These are phyloP conservation scores for Aphelenchoides besseyi DNA, from an alignment of 1,140 invertebrate species.

Conservation along the genomic window DNA sequence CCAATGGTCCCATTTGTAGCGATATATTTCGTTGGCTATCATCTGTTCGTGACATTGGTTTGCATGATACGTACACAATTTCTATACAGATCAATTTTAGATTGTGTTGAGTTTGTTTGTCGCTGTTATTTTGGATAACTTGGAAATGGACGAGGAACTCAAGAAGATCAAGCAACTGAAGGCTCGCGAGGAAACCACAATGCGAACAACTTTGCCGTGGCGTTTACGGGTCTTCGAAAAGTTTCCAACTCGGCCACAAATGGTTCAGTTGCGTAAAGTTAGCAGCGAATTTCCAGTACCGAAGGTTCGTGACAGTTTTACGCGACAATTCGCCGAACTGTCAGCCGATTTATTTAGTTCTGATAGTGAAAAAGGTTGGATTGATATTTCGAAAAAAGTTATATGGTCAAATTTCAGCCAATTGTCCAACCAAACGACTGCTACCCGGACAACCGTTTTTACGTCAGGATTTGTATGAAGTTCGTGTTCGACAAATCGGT, in stretches of 20 bases:
- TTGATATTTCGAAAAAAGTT: neutral
- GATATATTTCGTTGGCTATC: slow-evolving; percentile 96
- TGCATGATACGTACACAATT: slow-evolving; percentile 7
- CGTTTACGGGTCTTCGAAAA: slow-evolving; percentile 93
- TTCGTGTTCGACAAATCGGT: slow-evolving; percentile 47
- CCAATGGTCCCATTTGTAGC: slow-evolving; percentile 86
- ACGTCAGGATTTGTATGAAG: slow-evolving; percentile 23
- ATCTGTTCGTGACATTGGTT: slow-evolving; percentile 89
- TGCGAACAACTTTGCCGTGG: slow-evolving; percentile 86
- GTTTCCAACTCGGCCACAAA: slow-evolving; percentile 96
- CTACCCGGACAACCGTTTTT: slow-evolving; percentile 20
- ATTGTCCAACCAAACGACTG: neutral
- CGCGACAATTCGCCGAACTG: slow-evolving; percentile 84
- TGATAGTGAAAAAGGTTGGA: slow-evolving; percentile 1
- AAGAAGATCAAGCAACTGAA: slow-evolving; percentile 86
- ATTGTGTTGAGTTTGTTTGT: slow-evolving; percentile 38
- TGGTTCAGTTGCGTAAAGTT: slow-evolving; percentile 91
- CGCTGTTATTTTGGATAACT: slow-evolving; percentile 88
- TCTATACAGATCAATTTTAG: slow-evolving; percentile 21
- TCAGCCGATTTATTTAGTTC: neutral
- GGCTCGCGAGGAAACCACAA: slow-evolving; percentile 73
- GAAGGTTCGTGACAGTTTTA: slow-evolving; percentile 95
- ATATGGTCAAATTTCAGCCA: neutral
- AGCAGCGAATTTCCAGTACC: slow-evolving; percentile 91
- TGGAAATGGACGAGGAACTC: slow-evolving; percentile 98